Evolutionary conservation across 2,888 invertebrate genomes (phyloP), one percentile per base, ranked within the genome.

Genomic region (Synanthedon andrenaeformis): DNA sequence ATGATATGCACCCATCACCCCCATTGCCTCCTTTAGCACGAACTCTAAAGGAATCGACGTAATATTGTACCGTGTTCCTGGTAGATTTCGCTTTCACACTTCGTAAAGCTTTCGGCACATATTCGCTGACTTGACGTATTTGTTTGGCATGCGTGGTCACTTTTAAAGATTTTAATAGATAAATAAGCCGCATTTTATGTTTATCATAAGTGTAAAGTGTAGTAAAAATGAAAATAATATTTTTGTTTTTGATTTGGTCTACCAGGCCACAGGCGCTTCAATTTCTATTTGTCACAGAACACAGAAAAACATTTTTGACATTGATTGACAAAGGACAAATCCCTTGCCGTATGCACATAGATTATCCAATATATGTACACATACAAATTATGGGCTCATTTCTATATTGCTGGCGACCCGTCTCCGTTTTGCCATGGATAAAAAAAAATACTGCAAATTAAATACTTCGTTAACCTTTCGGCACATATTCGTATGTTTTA

Each of bases 1-100:
- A 97, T 0, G 96, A 95, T 54, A 97, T 91, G 62, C 92, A 92
- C 0, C 99, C 99, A 83, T 98, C 92, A 0, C 99, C 99, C 0
- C 99, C 99, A 41, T 91, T 92, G 0, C 99, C 99, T 0, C 93
- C 99, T 0, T 89, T 72, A 0, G 92, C 89, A 53, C 91, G 80
- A 0, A 96, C 87, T 64, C 88, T 75, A 62, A 89, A 90, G 3
- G 90, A 88, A 81, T 97, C 96, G 0, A 94, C 89, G 75, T 96
- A 96, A 66, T 88, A 89, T 58, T 90, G 89, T 0, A 86, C 80
- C 1, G 76, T 77, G 51, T 70, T 69, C 1, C 82, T 61, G 0
- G 67, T 80, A 5, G 84, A 85, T 57, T 85, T 86, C 0, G 73
- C 69, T 62, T 87, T 86, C 10, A 86, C 63, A 58, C 83, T 87